Percentiles rank a stretch among this genome's conserved stretches.
Evolutionary conservation across 2,797 vertebrate species (phyloP).

Genomic region (Rhinella marina): DNA sequence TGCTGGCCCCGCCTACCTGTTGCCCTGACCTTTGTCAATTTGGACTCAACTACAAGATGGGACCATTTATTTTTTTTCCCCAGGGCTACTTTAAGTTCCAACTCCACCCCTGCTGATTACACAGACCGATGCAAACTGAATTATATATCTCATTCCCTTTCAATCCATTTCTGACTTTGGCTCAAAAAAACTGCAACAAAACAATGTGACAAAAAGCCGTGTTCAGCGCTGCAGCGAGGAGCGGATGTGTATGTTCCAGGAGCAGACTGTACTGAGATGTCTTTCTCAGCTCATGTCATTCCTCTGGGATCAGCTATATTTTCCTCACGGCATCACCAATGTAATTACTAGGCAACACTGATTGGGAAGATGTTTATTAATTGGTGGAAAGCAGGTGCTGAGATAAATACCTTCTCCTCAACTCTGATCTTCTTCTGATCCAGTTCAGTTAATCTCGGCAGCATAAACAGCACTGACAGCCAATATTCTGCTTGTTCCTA

Average conservation of each 20-base stretch:
- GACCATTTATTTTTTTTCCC: too few relatives aligned
- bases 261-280: background rate
- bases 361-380: background rate
- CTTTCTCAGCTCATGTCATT: constrained; percentile 24
- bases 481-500: constrained; percentile 84
- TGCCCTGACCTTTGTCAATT: too few relatives aligned
- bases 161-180: too few relatives aligned
- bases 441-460: constrained; percentile 82
- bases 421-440: constrained; percentile 82
- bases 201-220: too few relatives aligned
- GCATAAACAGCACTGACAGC: constrained; percentile 80
- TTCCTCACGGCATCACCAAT: constrained; percentile 38
- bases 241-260: background rate
- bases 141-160: too few relatives aligned
- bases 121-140: too few relatives aligned
- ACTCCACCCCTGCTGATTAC: too few relatives aligned
- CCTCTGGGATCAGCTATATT: constrained; percentile 35
- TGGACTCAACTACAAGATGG: too few relatives aligned
- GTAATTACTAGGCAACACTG: background rate
- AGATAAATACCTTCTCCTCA: constrained; percentile 86
- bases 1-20: too few relatives aligned
- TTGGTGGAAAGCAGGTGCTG: constrained; percentile 25
- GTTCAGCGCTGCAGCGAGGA: too few relatives aligned
- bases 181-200: too few relatives aligned
- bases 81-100: too few relatives aligned